Conservation (phyloP, 2,113 vertebrate species). For the Grantiella picta region DNA sequence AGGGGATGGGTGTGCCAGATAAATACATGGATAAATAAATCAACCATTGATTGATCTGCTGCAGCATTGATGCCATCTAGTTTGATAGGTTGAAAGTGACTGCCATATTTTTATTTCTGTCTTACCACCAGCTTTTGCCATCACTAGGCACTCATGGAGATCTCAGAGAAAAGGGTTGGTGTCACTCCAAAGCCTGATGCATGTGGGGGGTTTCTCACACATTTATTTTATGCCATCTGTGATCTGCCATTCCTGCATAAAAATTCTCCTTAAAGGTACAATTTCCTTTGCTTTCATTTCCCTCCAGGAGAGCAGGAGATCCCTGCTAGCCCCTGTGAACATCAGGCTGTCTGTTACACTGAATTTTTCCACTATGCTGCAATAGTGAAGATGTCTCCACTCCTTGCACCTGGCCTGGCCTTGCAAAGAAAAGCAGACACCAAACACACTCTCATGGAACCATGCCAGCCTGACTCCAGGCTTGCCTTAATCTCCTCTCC, state of each 20-base stretch:
- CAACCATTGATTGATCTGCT: neutral
- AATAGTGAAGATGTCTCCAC: neutral
- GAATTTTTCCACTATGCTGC: accelerated
- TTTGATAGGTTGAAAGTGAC: neutral
- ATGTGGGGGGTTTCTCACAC: accelerated
- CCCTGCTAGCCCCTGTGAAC: neutral
- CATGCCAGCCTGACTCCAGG: neutral
- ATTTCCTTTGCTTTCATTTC: neutral
- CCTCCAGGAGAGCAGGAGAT: neutral
- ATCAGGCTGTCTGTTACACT: neutral
- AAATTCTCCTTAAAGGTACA: neutral
- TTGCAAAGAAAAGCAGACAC: neutral
- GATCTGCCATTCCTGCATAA: neutral
- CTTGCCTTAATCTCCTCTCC: neutral
- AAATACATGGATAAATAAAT: neutral
- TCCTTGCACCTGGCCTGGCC: neutral
- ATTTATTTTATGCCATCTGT: neutral
- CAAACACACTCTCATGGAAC: neutral
- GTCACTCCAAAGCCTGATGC: neutral
- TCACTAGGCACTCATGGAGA: neutral
- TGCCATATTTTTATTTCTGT: neutral
- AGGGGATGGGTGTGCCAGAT: neutral
- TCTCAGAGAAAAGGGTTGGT: neutral
- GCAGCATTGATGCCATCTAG: neutral
- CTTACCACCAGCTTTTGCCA: neutral